phyloP scores from a whole-genome alignment of 2,888 invertebrate species.

The Lepidochitona cinerea region DNA sequence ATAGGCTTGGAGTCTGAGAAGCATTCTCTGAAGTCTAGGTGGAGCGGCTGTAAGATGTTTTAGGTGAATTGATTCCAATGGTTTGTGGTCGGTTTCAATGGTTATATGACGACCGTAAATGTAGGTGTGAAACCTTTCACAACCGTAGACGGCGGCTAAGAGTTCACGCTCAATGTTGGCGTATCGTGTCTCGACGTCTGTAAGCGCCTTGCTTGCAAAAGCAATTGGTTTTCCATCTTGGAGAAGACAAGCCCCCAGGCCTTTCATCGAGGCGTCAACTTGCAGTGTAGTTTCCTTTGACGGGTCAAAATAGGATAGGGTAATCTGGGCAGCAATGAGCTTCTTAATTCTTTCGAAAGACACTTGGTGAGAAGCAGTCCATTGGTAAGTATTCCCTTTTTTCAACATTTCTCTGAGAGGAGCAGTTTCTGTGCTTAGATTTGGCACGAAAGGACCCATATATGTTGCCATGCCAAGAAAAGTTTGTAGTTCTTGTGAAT shows the following conservation, averaged over 20 bases:
- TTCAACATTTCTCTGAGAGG: constrained; percentile 19
- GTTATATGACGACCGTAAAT: constrained; percentile 18
- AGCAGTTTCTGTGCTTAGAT: constrained; percentile 14
- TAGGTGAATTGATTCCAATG: constrained; percentile 20
- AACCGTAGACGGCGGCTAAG: constrained; percentile 30
- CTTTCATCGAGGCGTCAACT: constrained; percentile 19
- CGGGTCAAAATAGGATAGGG: constrained; percentile 20
- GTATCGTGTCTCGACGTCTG: constrained; percentile 18
- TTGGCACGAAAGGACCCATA: too few species aligned
- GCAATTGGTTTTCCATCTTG: constrained; percentile 25
- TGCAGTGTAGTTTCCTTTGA: constrained; percentile 3
- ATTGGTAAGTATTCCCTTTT: constrained; percentile 18
- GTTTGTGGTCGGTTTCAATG: constrained; percentile 25
- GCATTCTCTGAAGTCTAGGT: constrained; percentile 27
- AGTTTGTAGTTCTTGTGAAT: constrained; percentile 20
- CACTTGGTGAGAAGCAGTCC: constrained; percentile 20
- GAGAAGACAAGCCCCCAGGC: constrained; percentile 26
- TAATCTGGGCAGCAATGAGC: background rate
- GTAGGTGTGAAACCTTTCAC: constrained; percentile 23
- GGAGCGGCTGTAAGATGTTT: constrained; percentile 22
- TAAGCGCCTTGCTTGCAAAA: constrained; percentile 20
- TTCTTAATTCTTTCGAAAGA: too few species aligned
- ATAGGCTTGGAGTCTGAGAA: constrained; percentile 28
- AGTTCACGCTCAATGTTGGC: constrained; percentile 31
- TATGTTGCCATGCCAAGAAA: constrained; percentile 29